Conservation (phyloP, 2,888 invertebrate species). For the Habroteleia sp. region DNA sequence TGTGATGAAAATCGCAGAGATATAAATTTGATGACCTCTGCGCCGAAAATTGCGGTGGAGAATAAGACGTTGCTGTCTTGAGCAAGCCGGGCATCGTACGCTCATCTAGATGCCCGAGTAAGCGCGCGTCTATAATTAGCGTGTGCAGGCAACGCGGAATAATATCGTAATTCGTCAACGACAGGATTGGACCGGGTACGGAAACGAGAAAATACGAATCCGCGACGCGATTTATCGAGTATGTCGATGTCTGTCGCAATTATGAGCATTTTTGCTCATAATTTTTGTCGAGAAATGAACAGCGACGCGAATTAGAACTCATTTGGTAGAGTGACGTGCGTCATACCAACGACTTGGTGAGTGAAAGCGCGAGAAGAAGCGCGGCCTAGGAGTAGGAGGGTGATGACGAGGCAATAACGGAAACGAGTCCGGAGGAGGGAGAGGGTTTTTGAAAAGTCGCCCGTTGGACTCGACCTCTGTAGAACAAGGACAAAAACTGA, state of each 20-base stretch:
- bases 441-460: too few species aligned
- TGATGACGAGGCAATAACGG: neutral
- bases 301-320: slow-evolving; percentile 70
- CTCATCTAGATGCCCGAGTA: too few species aligned
- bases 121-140: slow-evolving; percentile 24
- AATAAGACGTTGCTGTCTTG: neutral
- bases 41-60: neutral
- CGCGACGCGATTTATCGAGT: slow-evolving; percentile 23
- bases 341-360: slow-evolving; percentile 28
- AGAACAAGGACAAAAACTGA: too few species aligned
- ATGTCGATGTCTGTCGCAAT: slow-evolving; percentile 23
- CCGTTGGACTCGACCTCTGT: too few species aligned
- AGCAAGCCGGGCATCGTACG: neutral
- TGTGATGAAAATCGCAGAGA: slow-evolving; percentile 34
- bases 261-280: slow-evolving; percentile 22
- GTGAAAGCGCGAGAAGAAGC: slow-evolving; percentile 12
- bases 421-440: slow-evolving; percentile 1
- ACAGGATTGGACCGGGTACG: slow-evolving; percentile 16
- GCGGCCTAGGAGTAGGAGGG: too few species aligned
- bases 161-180: slow-evolving; percentile 21
- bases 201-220: slow-evolving; percentile 4
- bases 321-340: slow-evolving; percentile 70
- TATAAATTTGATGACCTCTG: slow-evolving; percentile 4
- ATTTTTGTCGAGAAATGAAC: slow-evolving; percentile 50
- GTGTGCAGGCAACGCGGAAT: neutral